These are phyloP conservation scores for Caenorhabditis inopinata DNA, from an alignment of 1,140 invertebrate genomes.

Conservation along the genomic window DNA sequence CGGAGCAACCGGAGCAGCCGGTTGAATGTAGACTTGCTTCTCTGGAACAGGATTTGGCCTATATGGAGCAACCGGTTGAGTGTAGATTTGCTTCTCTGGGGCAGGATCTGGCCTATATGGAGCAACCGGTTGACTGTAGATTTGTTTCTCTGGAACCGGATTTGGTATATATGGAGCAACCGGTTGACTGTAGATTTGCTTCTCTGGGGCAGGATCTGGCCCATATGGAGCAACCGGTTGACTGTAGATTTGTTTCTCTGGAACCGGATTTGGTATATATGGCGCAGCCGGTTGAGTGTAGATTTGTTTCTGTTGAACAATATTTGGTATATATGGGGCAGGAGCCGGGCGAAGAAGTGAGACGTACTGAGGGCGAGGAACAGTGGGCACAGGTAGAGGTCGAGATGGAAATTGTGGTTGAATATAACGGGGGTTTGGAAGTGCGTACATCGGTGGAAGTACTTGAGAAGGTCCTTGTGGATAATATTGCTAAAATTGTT, in stretches of 20 bases:
- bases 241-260: background rate
- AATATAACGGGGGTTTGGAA: constrained; percentile 10
- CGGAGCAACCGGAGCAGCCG: background rate
- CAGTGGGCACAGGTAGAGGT: background rate
- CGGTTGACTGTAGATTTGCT: background rate
- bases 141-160: background rate
- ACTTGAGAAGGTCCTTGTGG: background rate
- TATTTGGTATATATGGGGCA: background rate
- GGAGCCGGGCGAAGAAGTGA: background rate
- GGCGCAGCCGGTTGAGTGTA: background rate
- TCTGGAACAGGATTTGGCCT: background rate
- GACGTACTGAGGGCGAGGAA: background rate
- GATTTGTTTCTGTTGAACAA: background rate
- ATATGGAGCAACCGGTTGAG: background rate
- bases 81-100: background rate
- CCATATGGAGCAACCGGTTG: background rate
- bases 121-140: background rate
- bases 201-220: background rate
- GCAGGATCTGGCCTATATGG: background rate
- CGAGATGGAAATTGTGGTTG: background rate
- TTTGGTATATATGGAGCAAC: background rate
- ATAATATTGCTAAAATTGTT: background rate
- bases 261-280: background rate
- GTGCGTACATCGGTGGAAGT: constrained; percentile 4
- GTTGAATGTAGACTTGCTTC: background rate